A percentile compares a stretch with the other conserved stretches of the same genome.
Conservation (phyloP, 1,140 invertebrate species). For the Drosophila kikkawai region DNA sequence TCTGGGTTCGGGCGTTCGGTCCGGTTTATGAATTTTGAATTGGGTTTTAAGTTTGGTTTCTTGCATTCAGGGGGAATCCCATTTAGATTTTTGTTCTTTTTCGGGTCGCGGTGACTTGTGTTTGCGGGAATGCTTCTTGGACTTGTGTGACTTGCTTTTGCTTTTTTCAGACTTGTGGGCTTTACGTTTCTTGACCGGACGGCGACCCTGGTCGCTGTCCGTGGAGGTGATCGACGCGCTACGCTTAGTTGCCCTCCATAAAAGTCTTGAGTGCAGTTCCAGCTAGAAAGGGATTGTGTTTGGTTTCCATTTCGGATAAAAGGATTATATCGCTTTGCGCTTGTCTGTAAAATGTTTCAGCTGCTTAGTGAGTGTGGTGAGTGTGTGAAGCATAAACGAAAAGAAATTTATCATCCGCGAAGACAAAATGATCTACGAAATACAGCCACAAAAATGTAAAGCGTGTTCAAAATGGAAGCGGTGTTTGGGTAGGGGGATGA, state of each 20-base stretch:
- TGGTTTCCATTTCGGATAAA: slow-evolving; percentile 26
- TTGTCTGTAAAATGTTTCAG: too few relatives aligned
- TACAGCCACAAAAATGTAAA: slow-evolving; percentile 53
- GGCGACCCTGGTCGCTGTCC: slow-evolving; percentile 52
- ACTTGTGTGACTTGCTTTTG: slow-evolving; percentile 67
- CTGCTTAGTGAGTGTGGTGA: slow-evolving; percentile 21
- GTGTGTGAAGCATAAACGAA: slow-evolving; percentile 50
- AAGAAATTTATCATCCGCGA: slow-evolving; percentile 14
- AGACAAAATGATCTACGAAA: slow-evolving; percentile 45
- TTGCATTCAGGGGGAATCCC: slow-evolving; percentile 27
- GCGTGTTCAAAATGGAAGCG: slow-evolving; percentile 45
- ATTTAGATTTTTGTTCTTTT: slow-evolving; percentile 57
- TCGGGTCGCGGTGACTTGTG: slow-evolving; percentile 53
- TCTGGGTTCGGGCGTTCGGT: slow-evolving; percentile 8
- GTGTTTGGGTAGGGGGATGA: slow-evolving; percentile 6
- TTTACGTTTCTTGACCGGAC: slow-evolving; percentile 63
- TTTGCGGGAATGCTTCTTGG: slow-evolving; percentile 71
- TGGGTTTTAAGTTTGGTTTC: not conserved
- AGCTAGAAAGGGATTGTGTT: slow-evolving; percentile 79
- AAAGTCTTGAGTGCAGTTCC: slow-evolving; percentile 69
- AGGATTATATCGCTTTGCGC: not conserved
- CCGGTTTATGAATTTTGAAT: slow-evolving; percentile 26
- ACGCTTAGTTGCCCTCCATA: slow-evolving; percentile 78
- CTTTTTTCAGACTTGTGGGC: slow-evolving; percentile 54
- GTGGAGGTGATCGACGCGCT: slow-evolving; percentile 57